Evolutionary conservation across 2,113 vertebrate species (phyloP).

Genomic region (Ploceus nigricollis): DNA sequence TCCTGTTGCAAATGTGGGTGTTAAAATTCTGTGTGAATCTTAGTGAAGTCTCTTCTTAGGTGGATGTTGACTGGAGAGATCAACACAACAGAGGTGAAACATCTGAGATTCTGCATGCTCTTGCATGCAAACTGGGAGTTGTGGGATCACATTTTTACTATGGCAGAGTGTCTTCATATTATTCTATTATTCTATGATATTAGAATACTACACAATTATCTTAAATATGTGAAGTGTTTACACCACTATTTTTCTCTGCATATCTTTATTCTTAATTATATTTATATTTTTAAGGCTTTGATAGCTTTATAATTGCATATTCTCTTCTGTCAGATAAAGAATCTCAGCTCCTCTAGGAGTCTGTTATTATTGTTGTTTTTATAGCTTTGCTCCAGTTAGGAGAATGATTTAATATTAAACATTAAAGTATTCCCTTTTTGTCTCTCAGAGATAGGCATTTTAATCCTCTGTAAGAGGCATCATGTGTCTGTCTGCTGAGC

Average conservation of each 20-base stretch:
- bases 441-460: slow-evolving; percentile 48
- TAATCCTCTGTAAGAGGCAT: slow-evolving; percentile 3
- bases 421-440: slow-evolving; percentile 58
- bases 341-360: slow-evolving; percentile 60
- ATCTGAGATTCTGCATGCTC: neutral
- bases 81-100: neutral
- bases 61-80: neutral
- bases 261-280: slow-evolving; percentile 68
- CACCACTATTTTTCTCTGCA: slow-evolving; percentile 28
- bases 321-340: slow-evolving; percentile 65
- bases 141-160: neutral
- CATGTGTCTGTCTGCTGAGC: neutral
- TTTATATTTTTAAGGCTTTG: slow-evolving; percentile 59
- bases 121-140: neutral
- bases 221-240: slow-evolving; percentile 5
- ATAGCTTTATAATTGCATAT: slow-evolving; percentile 67
- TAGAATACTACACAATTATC: neutral
- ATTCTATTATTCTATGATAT: neutral
- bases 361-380: slow-evolving; percentile 63
- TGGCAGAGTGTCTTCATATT: neutral
- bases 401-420: slow-evolving; percentile 67
- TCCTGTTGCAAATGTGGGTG: neutral
- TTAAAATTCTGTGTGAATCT: neutral
- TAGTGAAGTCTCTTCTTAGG: neutral
- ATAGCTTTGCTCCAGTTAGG: slow-evolving; percentile 60